Evolutionary conservation across 2,797 vertebrate species (phyloP).

Genomic region (Pipistrellus pipistrellus): DNA sequence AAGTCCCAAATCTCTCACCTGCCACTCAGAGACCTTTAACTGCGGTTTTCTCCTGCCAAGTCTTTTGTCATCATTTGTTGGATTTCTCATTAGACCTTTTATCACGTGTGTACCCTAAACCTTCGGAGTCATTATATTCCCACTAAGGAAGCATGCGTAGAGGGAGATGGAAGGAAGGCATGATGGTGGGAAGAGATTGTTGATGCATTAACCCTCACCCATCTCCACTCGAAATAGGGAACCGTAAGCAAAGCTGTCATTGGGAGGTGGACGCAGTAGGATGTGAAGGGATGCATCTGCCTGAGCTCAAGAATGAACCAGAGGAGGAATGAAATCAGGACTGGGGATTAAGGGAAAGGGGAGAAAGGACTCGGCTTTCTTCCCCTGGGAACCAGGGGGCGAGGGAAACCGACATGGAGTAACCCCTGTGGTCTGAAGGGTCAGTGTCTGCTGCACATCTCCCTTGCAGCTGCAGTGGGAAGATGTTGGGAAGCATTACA

Average conservation of each 20-base stretch:
- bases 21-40: slow-evolving; percentile 38
- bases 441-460: not conserved
- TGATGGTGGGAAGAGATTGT: slow-evolving; percentile 29
- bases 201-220: slow-evolving; percentile 66
- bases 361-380: slow-evolving; percentile 20
- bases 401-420: slow-evolving; percentile 45
- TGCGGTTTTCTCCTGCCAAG: slow-evolving; percentile 69
- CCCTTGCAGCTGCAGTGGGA: slow-evolving; percentile 51
- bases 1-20: slow-evolving; percentile 63
- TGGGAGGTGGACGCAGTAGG: slow-evolving; percentile 7
- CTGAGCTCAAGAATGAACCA: not conserved
- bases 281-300: not conserved
- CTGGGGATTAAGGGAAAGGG: not conserved
- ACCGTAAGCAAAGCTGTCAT: slow-evolving; percentile 46
- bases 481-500: slow-evolving; percentile 50
- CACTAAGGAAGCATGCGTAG: not conserved
- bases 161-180: not conserved
- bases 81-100: slow-evolving; percentile 66
- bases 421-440: slow-evolving; percentile 14
- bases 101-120: slow-evolving; percentile 63
- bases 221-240: slow-evolving; percentile 19
- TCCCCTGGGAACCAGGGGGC: slow-evolving; percentile 58
- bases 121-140: slow-evolving; percentile 76
- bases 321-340: not conserved
- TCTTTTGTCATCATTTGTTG: slow-evolving; percentile 50